Conservation (phyloP, 2,888 invertebrate genomes). For the Polydrusus pterygomalis region DNA sequence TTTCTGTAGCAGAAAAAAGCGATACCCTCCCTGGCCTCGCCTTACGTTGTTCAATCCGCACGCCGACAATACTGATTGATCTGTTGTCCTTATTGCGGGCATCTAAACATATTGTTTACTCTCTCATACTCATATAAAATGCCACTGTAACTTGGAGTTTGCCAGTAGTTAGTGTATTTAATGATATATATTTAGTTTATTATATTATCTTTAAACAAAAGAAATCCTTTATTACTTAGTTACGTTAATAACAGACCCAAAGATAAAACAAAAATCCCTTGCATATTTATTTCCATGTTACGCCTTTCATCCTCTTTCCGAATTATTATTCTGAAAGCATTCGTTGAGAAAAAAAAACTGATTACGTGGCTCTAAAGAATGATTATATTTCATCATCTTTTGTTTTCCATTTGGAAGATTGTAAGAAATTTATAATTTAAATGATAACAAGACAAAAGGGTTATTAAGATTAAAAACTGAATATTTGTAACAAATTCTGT, state of each 20-base stretch:
- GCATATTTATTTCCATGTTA: slow-evolving; percentile 37
- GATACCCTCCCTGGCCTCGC: too few species aligned
- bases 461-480: background rate
- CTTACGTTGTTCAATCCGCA: too few species aligned
- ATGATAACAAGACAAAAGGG: slow-evolving; percentile 1
- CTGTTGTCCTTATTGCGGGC: too few species aligned
- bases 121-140: too few species aligned
- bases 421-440: slow-evolving; percentile 46
- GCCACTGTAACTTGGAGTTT: too few species aligned
- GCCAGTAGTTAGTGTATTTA: too few species aligned
- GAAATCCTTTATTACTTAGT: background rate
- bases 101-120: too few species aligned
- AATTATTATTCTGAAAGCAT: slow-evolving; percentile 58
- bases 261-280: slow-evolving; percentile 6
- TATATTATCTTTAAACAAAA: background rate
- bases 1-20: too few species aligned
- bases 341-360: slow-evolving; percentile 58
- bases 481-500: too few species aligned
- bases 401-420: slow-evolving; percentile 56
- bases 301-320: slow-evolving; percentile 28
- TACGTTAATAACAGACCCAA: slow-evolving; percentile 15
- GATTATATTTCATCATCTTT: slow-evolving; percentile 58
- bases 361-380: slow-evolving; percentile 58
- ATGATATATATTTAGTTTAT: too few species aligned
- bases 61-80: too few species aligned